Evolutionary conservation across 1,140 invertebrate genomes (phyloP).

Genomic region (Sarcophaga bullata): DNA sequence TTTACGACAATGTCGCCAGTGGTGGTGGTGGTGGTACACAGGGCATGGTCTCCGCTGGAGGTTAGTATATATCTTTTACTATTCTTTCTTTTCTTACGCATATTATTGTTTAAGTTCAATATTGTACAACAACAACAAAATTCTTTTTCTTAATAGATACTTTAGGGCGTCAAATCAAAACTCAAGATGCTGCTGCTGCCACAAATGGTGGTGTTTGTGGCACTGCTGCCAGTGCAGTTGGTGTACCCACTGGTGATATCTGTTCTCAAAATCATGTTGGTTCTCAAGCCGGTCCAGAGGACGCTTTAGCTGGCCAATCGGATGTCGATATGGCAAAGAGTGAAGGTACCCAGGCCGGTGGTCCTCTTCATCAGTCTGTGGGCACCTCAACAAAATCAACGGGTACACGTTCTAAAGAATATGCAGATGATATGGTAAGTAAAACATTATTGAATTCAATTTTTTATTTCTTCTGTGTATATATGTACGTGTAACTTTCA

Average conservation of each 20-base stretch:
- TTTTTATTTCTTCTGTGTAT: too few relatives aligned
- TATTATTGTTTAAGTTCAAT: background rate
- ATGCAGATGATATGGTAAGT: constrained; percentile 64
- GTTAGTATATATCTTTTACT: background rate
- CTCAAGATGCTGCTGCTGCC: constrained; percentile 74
- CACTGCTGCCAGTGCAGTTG: constrained; percentile 56
- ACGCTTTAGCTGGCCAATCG: constrained; percentile 59
- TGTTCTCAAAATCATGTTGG: constrained; percentile 69
- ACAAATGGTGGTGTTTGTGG: constrained; percentile 71
- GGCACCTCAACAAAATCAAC: constrained; percentile 69
- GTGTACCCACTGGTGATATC: constrained; percentile 56
- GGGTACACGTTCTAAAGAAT: constrained; percentile 69
- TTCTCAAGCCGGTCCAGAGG: constrained; percentile 64
- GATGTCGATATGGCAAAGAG: constrained; percentile 73
- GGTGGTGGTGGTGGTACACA: constrained; percentile 55
- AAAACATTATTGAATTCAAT: too few relatives aligned
- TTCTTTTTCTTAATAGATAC: constrained; percentile 52
- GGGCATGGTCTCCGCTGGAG: constrained; percentile 32
- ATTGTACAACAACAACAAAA: background rate
- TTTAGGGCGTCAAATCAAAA: constrained; percentile 71
- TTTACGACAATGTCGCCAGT: constrained; percentile 87
- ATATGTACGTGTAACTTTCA: too few relatives aligned
- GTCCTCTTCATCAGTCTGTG: constrained; percentile 69
- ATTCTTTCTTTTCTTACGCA: background rate
- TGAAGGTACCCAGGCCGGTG: constrained; percentile 83